Base-by-base conservation (phyloP, 2,113 vertebrate species). In the Oncorhynchus gorbuscha region DNA sequence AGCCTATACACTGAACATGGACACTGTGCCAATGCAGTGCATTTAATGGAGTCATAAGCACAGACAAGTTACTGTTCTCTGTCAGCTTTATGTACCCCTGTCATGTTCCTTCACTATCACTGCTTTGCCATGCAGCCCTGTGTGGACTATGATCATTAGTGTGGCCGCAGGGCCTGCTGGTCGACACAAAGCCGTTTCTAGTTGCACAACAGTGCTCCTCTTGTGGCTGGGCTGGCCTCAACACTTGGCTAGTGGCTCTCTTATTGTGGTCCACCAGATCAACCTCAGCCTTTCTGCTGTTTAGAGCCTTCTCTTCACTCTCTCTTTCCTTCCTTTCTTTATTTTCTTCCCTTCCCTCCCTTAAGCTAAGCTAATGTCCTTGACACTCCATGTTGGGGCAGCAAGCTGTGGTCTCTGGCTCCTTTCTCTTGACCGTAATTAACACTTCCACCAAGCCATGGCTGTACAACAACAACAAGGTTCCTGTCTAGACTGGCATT, bases 401-500 rank as follows among this genome's bases (percentile, higher is more conserved):
- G 79, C 85, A 80, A 81, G 5, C 83, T 91, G 91, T 83, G 91
- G 92, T 90, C 80, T 78, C 62, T 4, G 20, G 7, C 59, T 80
- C 18, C 74, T 74, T 87, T 89, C 88, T 88, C 84, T 86, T 73
- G 87, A 87, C 91, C 84, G 88, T 92, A 93, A 93, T 93, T 93
- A 91, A 90, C 90, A 92, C 91, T 90, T 89, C 73, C 78, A 86
- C 83, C 84, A 81, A 85, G 87, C 84, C 80, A 69, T 83, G 77
- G 84, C 83, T 73, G 86, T 83, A 88, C 86, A 94, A 92, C 86
- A 94, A 92, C 88, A 94, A 92, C 88, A 90, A 87, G 86, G 92
- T 94, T 92, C 91, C 90, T 90, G 89, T 89, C 90, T 92, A 88
- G 67, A 73, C 84, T 83, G 76, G 79, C 81, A 77, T 72, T 67